Conservation (phyloP, 2,797 vertebrate genomes). For the Rhyacichthys aspro region DNA sequence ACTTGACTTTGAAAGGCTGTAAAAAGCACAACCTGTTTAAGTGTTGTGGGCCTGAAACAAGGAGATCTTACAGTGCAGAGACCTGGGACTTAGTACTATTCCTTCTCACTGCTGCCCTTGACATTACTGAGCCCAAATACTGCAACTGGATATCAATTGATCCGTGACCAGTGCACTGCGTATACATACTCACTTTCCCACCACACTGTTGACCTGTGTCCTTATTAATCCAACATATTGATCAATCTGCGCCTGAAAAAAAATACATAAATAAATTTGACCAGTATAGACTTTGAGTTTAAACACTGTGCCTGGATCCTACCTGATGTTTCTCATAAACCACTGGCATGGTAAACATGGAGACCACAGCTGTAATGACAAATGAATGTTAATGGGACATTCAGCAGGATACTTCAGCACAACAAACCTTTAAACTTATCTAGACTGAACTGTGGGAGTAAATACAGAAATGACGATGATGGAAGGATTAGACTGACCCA, state of each 20-base stretch:
- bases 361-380: conserved; percentile 88
- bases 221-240: conserved; percentile 97
- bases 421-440: conserved; percentile 38
- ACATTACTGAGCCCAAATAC: no score
- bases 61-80: no score
- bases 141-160: no score
- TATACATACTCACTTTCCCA: conserved; percentile 94
- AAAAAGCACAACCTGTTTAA: no score
- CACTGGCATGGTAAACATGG: conserved; percentile 97
- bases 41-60: no score
- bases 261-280: neutral
- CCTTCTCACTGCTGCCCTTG: no score
- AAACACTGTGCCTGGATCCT: conserved; percentile 34
- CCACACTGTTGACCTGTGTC: conserved; percentile 95
- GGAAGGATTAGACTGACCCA: conserved; percentile 83
- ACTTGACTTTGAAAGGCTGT: no score
- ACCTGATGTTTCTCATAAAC: conserved; percentile 99
- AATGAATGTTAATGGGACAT: conserved; percentile 9
- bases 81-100: no score
- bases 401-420: no score
- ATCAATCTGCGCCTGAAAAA: conserved; percentile 93
- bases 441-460: conserved; percentile 53
- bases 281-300: neutral
- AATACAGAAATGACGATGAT: conserved; percentile 17
- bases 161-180: neutral